A percentile compares a stretch with the other conserved stretches of the same genome.
phyloP scores from a whole-genome alignment of 2,113 vertebrate genomes.

The Caracal caracal region DNA sequence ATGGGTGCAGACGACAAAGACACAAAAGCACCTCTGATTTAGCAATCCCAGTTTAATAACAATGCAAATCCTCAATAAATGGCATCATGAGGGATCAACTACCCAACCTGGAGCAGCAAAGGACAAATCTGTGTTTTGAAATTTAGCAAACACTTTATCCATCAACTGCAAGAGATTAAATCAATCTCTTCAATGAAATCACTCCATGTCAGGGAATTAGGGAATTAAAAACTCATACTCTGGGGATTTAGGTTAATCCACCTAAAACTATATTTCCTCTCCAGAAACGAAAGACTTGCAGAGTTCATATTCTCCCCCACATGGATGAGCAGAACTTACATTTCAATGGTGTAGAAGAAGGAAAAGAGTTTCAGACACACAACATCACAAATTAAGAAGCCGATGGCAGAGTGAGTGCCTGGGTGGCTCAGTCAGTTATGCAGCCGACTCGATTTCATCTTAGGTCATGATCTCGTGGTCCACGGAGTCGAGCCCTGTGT shows the following conservation, averaged over 20 bases:
- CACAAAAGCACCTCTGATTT: conserved; percentile 2
- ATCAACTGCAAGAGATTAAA: conserved; percentile 68
- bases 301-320: conserved; percentile 12
- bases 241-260: conserved; percentile 72
- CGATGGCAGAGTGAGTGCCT: background rate
- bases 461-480: too few species aligned
- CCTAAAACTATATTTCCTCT: conserved; percentile 65
- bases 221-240: conserved; percentile 75
- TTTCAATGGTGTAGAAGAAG: background rate
- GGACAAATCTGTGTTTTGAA: conserved; percentile 54
- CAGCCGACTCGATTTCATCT: too few species aligned
- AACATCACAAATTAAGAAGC: background rate
- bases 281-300: conserved; percentile 69
- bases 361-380: background rate
- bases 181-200: conserved; percentile 70
- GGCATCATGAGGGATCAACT: conserved; percentile 32
- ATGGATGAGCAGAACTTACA: background rate
- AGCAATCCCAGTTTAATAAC: conserved; percentile 13
- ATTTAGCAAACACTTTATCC: conserved; percentile 70
- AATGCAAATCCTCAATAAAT: conserved; percentile 42
- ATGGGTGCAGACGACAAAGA: background rate
- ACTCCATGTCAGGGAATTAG: conserved; percentile 65
- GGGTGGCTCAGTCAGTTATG: too few species aligned
- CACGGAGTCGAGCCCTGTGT: too few species aligned
- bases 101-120: conserved; percentile 17